Percentiles rank a stretch among this genome's conserved stretches.
Conservation (phyloP, 2,113 vertebrate genomes). For the Paradoxurus hermaphroditus region DNA sequence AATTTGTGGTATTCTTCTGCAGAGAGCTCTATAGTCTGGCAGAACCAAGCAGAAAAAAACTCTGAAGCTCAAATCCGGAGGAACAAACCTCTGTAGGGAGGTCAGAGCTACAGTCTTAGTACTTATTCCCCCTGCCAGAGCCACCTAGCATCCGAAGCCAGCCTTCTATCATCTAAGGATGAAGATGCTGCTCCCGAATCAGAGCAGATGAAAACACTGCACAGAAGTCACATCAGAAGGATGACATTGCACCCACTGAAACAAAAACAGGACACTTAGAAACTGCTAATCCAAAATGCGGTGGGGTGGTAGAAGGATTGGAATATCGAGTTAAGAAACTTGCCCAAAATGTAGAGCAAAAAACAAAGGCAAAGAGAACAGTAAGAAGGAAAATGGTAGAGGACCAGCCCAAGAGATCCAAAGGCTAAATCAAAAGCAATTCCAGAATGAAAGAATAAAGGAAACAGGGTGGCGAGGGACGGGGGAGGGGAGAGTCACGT, state of each 20-base stretch:
- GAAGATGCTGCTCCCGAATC: background rate
- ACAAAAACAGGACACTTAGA: slow-evolving; percentile 33
- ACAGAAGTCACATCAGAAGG: background rate
- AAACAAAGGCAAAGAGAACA: background rate
- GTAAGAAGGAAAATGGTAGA: background rate
- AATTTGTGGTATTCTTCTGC: background rate
- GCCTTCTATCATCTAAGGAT: background rate
- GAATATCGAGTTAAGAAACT: background rate
- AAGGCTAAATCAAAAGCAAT: background rate
- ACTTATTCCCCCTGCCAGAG: background rate
- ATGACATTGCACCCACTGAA: background rate
- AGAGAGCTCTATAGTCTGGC: background rate
- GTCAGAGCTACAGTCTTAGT: background rate
- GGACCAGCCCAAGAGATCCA: background rate
- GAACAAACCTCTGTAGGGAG: background rate
- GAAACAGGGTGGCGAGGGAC: background rate
- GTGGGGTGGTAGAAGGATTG: background rate
- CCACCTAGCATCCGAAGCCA: background rate
- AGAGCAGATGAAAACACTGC: background rate
- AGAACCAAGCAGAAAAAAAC: background rate
- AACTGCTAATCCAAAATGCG: background rate
- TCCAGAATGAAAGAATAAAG: background rate
- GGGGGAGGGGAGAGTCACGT: background rate
- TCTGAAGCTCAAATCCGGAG: background rate
- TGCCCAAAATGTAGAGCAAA: background rate